Evolutionary conservation across 2,797 vertebrate genomes (phyloP).

Genomic region (Karalla daura): DNA sequence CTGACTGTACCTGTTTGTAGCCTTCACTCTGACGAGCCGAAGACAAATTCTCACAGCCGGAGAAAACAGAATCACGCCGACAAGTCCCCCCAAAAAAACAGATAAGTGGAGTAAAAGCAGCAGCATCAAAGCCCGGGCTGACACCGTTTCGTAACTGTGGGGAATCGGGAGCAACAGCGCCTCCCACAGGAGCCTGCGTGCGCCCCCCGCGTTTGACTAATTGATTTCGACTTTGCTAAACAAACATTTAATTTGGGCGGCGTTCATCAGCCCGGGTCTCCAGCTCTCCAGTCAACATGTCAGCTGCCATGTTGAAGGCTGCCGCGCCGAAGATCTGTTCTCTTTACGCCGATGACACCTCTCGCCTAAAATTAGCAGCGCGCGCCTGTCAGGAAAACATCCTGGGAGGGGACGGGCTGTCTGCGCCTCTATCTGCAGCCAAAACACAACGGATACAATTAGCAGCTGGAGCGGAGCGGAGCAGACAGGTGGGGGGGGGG

Average conservation of each 20-base stretch:
- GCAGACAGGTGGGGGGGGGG: conserved; percentile 16
- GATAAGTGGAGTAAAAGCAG: too few species aligned
- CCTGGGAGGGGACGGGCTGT: conserved; percentile 36
- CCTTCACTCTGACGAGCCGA: neutral
- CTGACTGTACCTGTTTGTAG: conserved; percentile 14
- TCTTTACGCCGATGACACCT: conserved; percentile 27
- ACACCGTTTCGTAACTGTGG: conserved; percentile 19
- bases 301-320: conserved; percentile 31
- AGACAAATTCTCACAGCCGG: neutral
- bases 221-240: conserved; percentile 58
- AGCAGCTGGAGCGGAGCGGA: conserved; percentile 23
- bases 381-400: conserved; percentile 30
- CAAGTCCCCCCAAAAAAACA: conserved; percentile 18
- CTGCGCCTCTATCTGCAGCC: conserved; percentile 28
- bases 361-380: conserved; percentile 60
- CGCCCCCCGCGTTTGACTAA: conserved; percentile 51
- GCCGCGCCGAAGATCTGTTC: conserved; percentile 6
- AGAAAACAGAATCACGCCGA: conserved; percentile 12
- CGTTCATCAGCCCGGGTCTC: conserved; percentile 38
- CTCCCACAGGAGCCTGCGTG: conserved; percentile 51
- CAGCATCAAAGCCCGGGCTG: conserved; percentile 45
- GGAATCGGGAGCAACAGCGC: conserved; percentile 33
- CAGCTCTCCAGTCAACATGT: conserved; percentile 46
- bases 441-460: conserved; percentile 52
- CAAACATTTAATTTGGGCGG: conserved; percentile 56